Base-by-base conservation (phyloP, 37 sponge, comb jelly and placozoan species). In the Cladorhizidae sp. region DNA sequence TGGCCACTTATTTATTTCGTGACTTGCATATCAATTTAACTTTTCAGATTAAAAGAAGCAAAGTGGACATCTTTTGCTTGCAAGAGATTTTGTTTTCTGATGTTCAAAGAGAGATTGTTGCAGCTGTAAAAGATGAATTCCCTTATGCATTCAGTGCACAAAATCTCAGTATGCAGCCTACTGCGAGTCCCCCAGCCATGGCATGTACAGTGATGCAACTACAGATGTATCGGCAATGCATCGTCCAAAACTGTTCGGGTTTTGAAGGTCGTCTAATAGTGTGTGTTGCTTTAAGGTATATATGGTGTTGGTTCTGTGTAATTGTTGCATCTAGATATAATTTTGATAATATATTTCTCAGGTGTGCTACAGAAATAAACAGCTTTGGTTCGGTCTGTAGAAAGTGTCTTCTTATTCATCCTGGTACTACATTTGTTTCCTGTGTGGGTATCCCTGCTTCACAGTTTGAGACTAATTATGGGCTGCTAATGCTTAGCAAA, bases 41-140 rank as follows among this genome's bases (percentile, higher is more conserved):
- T 67, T 58, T 61, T 6, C 63, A 76, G 77, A 58, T 76, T 12
- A 33, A 40, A 21, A 35, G 61, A 3, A 76, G 77, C 57, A 38
- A 76, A 3, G 77, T 76, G 40, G 77, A 76, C 23, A 76, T 76
- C 25, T 40, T 58, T 21, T 76, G 77, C 42, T 57, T 76, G 63
- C 63, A 76, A 61, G 77, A 76, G 38, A n/a, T 59, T 38, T 61
- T 54, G 23, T 40, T 31, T 26, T 12, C 77, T 40, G 62, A 76
- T 59, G 40, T 59, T 35, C 77, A 76, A 39, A 55, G 63, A 59
- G 29, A 36, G 18, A 58, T 76, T 6, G 25, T 22, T 39, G 23
- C 14, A 23, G 77, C 51, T 31, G 17, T 76, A 1, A 76, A 32
- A 39, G 62, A 35, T 20, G 22, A 18, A 32, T 76, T 61, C 37